phyloP scores from a whole-genome alignment of 1,140 invertebrate species.

The Formica selysi region DNA sequence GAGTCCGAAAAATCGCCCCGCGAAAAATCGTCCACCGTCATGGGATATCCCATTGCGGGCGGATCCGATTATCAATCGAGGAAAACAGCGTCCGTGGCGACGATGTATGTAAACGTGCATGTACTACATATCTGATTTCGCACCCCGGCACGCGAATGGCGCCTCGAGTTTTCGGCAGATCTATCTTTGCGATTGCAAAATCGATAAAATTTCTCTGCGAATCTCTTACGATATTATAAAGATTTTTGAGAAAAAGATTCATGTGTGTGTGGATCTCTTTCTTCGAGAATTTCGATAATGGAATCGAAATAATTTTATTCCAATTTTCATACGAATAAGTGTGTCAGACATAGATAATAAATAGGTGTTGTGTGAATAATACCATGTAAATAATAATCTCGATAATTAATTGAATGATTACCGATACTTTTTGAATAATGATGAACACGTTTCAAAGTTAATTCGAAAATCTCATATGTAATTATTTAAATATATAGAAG shows the following conservation, averaged over 20 bases:
- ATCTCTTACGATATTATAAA: too few relatives aligned
- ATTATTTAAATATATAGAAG: neutral
- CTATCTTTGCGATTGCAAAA: neutral
- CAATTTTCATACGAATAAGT: too few relatives aligned
- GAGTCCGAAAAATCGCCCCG: constrained; percentile 52
- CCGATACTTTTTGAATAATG: neutral
- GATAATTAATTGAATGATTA: neutral
- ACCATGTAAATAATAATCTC: neutral
- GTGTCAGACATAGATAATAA: neutral
- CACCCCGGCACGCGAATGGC: neutral
- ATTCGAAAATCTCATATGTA: neutral
- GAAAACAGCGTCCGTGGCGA: neutral
- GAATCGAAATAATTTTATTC: too few relatives aligned
- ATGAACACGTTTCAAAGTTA: neutral
- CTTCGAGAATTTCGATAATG: too few relatives aligned
- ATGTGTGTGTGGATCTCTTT: too few relatives aligned
- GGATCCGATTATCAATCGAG: neutral
- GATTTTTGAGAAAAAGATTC: too few relatives aligned
- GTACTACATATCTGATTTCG: neutral
- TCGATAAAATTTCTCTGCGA: too few relatives aligned
- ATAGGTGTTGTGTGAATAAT: neutral
- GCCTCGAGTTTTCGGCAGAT: neutral
- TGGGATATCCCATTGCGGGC: neutral
- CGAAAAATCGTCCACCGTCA: neutral
- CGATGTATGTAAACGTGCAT: neutral